Percentiles rank a stretch among this genome's conserved stretches.
Evolutionary conservation across 2,888 invertebrate genomes (phyloP).

Genomic region (Limnephilus auricula): DNA sequence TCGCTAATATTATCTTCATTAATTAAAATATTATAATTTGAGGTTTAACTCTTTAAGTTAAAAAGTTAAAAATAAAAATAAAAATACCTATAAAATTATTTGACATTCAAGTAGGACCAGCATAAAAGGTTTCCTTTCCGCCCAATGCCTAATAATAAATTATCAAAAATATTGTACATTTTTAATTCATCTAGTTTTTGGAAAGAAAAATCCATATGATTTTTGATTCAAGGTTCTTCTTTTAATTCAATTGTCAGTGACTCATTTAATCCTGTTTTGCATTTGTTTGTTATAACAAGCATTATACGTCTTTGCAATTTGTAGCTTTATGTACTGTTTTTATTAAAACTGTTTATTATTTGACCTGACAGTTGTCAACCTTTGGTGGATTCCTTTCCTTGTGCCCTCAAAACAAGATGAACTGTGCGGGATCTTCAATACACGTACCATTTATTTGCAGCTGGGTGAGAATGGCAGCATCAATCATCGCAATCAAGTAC

Average conservation of each 20-base stretch:
- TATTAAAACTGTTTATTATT: neutral
- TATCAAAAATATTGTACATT: no score
- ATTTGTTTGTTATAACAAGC: neutral
- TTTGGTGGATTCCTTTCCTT: conserved; percentile 54
- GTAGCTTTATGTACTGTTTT: no score
- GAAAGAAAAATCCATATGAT: no score
- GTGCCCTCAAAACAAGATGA: conserved; percentile 57
- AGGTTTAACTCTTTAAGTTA: no score
- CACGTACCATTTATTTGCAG: conserved; percentile 72
- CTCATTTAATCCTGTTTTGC: neutral
- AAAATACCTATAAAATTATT: no score
- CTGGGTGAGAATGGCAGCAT: conserved; percentile 71
- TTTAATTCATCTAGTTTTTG: no score
- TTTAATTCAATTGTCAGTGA: neutral
- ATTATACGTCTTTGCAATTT: neutral
- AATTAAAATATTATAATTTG: no score
- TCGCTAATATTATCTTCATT: no score
- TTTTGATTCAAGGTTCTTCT: neutral
- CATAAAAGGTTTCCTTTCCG: no score
- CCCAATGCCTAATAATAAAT: no score
- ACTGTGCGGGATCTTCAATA: conserved; percentile 68
- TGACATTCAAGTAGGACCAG: no score
- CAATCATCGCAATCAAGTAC: conserved; percentile 56
- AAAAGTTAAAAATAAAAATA: no score
- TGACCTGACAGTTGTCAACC: neutral